phyloP scores from a whole-genome alignment of 2,113 vertebrate genomes.

The Parotia lawesii region DNA sequence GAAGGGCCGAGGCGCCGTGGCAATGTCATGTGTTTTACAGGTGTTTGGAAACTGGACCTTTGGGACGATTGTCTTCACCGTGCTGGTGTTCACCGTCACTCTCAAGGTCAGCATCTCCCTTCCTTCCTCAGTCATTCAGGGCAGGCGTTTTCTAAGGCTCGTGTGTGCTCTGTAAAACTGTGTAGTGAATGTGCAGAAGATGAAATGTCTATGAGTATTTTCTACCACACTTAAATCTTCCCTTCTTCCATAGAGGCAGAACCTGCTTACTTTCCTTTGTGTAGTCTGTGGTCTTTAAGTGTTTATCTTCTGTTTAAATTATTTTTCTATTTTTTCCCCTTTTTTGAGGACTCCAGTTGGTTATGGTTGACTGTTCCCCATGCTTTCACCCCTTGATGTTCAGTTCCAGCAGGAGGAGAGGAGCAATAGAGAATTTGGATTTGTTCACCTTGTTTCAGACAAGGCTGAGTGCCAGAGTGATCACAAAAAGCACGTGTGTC shows the following conservation, averaged over 20 bases:
- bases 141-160: neutral
- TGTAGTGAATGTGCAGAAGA: neutral
- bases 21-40: constrained; percentile 73
- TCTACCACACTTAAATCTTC: neutral
- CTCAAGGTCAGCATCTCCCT: constrained; percentile 82
- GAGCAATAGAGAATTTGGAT: neutral
- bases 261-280: neutral
- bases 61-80: constrained; percentile 93
- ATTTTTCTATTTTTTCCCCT: neutral
- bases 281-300: neutral
- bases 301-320: neutral
- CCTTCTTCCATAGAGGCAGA: neutral
- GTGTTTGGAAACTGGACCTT: constrained; percentile 96
- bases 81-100: constrained; percentile 95
- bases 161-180: accelerated
- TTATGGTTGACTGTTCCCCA: neutral
- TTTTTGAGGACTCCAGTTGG: neutral
- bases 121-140: neutral
- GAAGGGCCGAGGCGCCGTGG: neutral
- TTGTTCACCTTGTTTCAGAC: neutral
- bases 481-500: neutral
- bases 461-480: neutral
- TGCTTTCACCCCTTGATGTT: accelerated
- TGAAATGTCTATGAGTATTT: accelerated
- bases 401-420: neutral